Percentiles rank a stretch among this genome's conserved stretches.
Evolutionary conservation across 92 coral and sea anemone genomes (phyloP).

Genomic region (Phenganax marumi): DNA sequence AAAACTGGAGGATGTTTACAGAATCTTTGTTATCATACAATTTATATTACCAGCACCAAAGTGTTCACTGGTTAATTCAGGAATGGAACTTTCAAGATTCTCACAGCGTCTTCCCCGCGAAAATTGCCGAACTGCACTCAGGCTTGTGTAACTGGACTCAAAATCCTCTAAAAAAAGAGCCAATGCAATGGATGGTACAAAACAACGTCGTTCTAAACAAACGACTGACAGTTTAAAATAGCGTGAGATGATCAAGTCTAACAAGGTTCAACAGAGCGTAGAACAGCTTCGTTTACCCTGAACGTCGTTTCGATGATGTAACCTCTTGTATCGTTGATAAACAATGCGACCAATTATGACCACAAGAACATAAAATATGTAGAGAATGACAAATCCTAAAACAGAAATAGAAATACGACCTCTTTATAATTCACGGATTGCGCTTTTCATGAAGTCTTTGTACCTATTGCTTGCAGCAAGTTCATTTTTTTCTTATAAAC

Average conservation of each 20-base stretch:
- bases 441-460: not conserved
- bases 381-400: conserved; percentile 72
- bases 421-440: not conserved
- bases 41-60: not conserved
- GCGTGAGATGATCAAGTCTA: not conserved
- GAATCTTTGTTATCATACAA: too few species aligned
- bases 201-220: too few species aligned
- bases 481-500: conserved; percentile 62
- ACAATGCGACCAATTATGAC: conserved; percentile 72
- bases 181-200: not conserved
- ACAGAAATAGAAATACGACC: not conserved
- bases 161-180: not conserved
- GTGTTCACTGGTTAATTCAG: not conserved
- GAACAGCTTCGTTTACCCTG: not conserved
- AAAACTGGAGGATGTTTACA: too few species aligned
- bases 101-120: not conserved
- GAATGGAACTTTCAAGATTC: conserved; percentile 23
- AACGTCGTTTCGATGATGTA: conserved; percentile 18
- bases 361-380: conserved; percentile 72
- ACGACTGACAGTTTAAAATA: not conserved
- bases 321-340: conserved; percentile 68
- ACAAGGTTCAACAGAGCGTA: not conserved
- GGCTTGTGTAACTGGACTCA: not conserved
- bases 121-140: not conserved
- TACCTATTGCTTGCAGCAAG: conserved; percentile 74